phyloP scores from a whole-genome alignment of 2,113 vertebrate species.

The Damaliscus lunatus region DNA sequence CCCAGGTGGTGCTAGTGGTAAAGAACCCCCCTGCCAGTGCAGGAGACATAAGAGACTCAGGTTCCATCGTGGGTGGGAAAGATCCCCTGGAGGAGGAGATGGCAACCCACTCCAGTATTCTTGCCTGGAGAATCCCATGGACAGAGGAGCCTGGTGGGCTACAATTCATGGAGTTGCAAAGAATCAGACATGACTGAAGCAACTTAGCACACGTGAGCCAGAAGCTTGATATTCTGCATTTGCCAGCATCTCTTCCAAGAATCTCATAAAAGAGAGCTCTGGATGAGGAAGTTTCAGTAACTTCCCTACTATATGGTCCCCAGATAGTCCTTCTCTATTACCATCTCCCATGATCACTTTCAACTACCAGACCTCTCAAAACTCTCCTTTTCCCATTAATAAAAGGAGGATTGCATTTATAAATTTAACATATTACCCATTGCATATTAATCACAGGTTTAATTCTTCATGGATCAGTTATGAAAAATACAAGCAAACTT shows the following conservation, averaged over 20 bases:
- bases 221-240: not conserved
- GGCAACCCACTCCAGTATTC: not conserved
- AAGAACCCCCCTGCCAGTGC: not conserved
- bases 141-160: not conserved
- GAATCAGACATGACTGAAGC: not conserved
- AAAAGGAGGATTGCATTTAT: not conserved
- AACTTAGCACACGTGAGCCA: not conserved
- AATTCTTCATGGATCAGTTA: conserved; percentile 50
- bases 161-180: not conserved
- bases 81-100: not conserved
- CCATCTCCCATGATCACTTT: not conserved
- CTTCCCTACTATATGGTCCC: not conserved
- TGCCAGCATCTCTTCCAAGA: not conserved
- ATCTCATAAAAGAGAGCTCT: not conserved
- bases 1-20: not conserved
- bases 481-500: conserved; percentile 61
- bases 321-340: accelerated
- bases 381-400: not conserved
- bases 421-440: not conserved
- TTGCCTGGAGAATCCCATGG: not conserved
- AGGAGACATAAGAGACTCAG: not conserved
- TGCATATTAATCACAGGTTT: not conserved
- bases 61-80: not conserved
- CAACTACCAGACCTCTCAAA: not conserved
- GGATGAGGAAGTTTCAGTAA: not conserved